Evolutionary conservation across 2,113 vertebrate genomes (phyloP).

Genomic region (Numida meleagris): DNA sequence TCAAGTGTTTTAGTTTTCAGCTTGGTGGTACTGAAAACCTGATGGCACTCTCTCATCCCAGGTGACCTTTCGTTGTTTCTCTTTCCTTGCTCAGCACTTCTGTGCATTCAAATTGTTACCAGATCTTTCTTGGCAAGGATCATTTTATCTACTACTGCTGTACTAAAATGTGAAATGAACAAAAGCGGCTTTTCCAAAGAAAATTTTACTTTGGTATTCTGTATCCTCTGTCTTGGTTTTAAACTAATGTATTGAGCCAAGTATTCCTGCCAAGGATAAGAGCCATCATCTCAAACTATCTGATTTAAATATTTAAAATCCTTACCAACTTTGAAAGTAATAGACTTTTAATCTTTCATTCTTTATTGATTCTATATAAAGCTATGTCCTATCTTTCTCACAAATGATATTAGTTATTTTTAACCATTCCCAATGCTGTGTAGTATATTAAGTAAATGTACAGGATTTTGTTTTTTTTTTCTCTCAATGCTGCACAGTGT

Average conservation of each 20-base stretch:
- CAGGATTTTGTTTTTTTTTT: neutral
- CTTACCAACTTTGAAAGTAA: neutral
- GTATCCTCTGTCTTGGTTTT: neutral
- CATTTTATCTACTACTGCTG: neutral
- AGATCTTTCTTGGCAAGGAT: neutral
- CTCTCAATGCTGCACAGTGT: neutral
- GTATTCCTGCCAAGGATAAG: neutral
- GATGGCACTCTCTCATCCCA: neutral
- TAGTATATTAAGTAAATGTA: neutral
- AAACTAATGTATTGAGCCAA: neutral
- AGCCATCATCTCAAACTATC: neutral
- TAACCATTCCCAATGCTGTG: neutral
- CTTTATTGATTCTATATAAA: neutral
- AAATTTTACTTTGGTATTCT: neutral
- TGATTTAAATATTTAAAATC: neutral
- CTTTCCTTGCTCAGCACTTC: neutral
- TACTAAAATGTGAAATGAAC: neutral
- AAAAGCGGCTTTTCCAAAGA: neutral
- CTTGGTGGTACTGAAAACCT: neutral
- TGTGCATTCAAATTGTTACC: neutral
- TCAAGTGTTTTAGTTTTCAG: neutral
- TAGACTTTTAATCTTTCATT: neutral
- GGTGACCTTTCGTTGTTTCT: neutral
- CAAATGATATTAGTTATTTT: neutral
- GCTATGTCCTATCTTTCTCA: neutral